A percentile compares a stretch with the other conserved stretches of the same genome.
phyloP scores from a whole-genome alignment of 2,888 invertebrate species.

The Drosophila formosana region DNA sequence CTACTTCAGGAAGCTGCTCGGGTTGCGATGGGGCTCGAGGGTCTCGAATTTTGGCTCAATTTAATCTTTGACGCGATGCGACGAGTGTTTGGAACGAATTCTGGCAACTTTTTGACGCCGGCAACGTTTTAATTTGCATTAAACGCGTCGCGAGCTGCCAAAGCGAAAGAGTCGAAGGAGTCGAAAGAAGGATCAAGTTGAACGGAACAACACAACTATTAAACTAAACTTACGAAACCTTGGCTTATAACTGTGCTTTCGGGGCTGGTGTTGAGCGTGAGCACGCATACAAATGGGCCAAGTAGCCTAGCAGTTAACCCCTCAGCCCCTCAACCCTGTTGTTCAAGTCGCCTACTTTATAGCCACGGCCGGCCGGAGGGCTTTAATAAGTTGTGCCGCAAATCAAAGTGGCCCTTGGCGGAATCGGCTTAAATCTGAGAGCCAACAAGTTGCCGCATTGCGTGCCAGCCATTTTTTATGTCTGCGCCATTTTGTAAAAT shows the following conservation, averaged over 20 bases:
- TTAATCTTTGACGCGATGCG: slow-evolving; percentile 66
- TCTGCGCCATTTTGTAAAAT: slow-evolving; percentile 57
- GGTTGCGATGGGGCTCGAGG: background rate
- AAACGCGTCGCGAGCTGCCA: slow-evolving; percentile 54
- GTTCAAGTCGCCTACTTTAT: background rate
- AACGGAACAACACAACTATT: slow-evolving; percentile 69
- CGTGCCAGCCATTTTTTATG: slow-evolving; percentile 57
- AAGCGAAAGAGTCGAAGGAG: slow-evolving; percentile 3
- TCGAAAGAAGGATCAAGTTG: slow-evolving; percentile 20
- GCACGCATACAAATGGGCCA: slow-evolving; percentile 70
- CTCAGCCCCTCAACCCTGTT: slow-evolving; percentile 1
- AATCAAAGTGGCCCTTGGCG: slow-evolving; percentile 39
- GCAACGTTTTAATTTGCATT: slow-evolving; percentile 78
- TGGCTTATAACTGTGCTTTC: slow-evolving; percentile 58
- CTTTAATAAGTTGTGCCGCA: slow-evolving; percentile 53
- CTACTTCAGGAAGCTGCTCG: background rate
- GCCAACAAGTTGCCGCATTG: slow-evolving; percentile 64
- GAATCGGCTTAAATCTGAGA: slow-evolving; percentile 23
- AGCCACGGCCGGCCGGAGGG: slow-evolving; percentile 1
- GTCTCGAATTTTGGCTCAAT: slow-evolving; percentile 30
- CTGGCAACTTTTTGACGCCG: slow-evolving; percentile 65
- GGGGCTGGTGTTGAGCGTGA: slow-evolving; percentile 53
- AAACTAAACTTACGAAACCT: slow-evolving; percentile 69
- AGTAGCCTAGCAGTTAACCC: slow-evolving; percentile 9
- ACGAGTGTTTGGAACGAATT: no score